phyloP scores from a whole-genome alignment of 2,888 invertebrate genomes.

The Catocala nupta region DNA sequence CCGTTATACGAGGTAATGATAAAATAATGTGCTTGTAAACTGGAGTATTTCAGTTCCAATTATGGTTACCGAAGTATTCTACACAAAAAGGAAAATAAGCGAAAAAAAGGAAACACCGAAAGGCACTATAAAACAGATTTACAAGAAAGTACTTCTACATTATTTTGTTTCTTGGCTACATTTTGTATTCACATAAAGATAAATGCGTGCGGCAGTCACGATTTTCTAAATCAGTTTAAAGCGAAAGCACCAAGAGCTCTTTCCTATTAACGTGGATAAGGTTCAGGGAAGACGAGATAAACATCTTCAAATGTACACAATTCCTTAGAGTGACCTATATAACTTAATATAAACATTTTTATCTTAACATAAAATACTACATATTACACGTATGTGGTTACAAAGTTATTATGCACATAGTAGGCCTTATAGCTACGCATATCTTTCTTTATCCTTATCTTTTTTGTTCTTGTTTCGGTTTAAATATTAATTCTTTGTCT shows the following conservation, averaged over 20 bases:
- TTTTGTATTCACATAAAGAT: slow-evolving; percentile 10
- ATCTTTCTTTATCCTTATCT: too few relatives aligned
- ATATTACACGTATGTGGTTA: not conserved
- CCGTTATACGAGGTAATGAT: too few relatives aligned
- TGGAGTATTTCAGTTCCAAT: too few relatives aligned
- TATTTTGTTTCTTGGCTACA: slow-evolving; percentile 1
- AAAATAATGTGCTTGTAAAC: too few relatives aligned
- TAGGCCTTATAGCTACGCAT: too few relatives aligned
- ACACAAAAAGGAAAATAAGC: not conserved
- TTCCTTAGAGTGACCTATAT: slow-evolving; percentile 8
- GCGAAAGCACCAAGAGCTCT: slow-evolving; percentile 12
- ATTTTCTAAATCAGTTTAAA: slow-evolving; percentile 13
- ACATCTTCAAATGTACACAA: slow-evolving; percentile 13
- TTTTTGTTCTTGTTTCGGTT: too few relatives aligned
- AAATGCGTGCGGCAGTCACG: slow-evolving; percentile 2
- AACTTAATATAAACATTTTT: slow-evolving; percentile 11
- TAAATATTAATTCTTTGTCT: too few relatives aligned
- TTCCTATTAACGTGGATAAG: slow-evolving; percentile 15
- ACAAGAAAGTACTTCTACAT: not conserved
- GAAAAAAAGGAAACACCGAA: not conserved
- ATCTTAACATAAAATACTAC: not conserved
- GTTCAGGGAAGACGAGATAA: slow-evolving; percentile 11
- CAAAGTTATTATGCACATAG: too few relatives aligned
- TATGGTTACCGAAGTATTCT: too few relatives aligned
- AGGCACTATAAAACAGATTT: not conserved